phyloP scores from a whole-genome alignment of 2,797 vertebrate species.

The Phrynocephalus guinanensis region DNA sequence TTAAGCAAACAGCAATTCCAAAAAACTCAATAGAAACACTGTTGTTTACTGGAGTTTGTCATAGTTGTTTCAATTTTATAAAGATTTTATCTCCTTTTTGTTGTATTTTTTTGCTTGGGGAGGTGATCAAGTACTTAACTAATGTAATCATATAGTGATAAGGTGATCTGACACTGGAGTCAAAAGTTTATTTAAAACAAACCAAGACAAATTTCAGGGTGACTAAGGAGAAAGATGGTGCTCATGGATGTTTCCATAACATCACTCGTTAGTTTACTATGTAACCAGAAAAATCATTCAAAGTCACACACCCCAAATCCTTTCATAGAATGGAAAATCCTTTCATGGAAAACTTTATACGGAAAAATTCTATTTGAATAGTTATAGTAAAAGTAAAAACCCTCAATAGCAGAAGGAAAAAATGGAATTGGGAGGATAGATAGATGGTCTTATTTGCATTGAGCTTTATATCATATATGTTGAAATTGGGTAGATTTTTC shows the following conservation, averaged over 20 bases:
- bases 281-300: not conserved
- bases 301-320: not conserved
- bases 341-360: not conserved
- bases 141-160: too few relatives aligned
- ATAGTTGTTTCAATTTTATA: too few relatives aligned
- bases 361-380: not conserved
- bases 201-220: too few relatives aligned
- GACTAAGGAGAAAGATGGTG: too few relatives aligned
- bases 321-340: not conserved
- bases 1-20: conserved; percentile 90
- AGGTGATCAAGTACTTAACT: too few relatives aligned
- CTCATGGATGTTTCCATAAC: too few relatives aligned
- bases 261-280: not conserved
- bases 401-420: not conserved
- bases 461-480: not conserved
- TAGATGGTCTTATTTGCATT: too few relatives aligned
- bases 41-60: too few relatives aligned
- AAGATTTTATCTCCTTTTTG: too few relatives aligned
- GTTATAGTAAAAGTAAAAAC: not conserved
- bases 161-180: too few relatives aligned
- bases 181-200: too few relatives aligned
- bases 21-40: conserved; percentile 70
- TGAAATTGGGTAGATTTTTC: not conserved
- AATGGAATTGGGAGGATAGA: not conserved
- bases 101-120: too few relatives aligned